A percentile compares a stretch with the other conserved stretches of the same genome.
phyloP scores from a whole-genome alignment of 2,888 invertebrate genomes.

The Ochropleura plecta region DNA sequence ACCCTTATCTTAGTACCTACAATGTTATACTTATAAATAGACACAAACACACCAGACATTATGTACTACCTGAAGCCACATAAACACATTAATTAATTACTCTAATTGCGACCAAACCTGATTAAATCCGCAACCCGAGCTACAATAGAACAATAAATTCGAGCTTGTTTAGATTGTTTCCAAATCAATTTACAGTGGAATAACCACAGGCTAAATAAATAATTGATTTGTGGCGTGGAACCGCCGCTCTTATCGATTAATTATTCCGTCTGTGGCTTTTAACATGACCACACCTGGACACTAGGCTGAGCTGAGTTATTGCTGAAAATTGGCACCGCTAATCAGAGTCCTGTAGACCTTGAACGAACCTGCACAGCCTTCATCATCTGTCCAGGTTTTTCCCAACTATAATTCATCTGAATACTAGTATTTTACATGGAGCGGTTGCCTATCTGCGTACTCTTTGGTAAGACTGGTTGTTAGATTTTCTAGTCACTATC shows the following conservation, averaged over 20 bases:
- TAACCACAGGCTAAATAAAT: constrained; percentile 65
- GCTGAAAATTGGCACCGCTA: neutral
- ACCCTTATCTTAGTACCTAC: neutral
- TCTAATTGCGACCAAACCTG: constrained; percentile 53
- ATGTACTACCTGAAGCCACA: constrained; percentile 33
- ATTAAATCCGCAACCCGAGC: constrained; percentile 51
- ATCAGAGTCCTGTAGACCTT: neutral
- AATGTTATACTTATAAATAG: neutral
- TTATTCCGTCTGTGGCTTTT: constrained; percentile 61
- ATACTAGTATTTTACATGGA: no score
- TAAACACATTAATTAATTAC: constrained; percentile 57
- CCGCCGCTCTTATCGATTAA: constrained; percentile 56
- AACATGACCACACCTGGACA: constrained; percentile 42
- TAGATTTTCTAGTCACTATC: no score
- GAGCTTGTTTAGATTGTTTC: constrained; percentile 61
- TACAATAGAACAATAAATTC: constrained; percentile 62
- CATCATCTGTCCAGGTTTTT: no score
- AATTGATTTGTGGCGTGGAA: constrained; percentile 63
- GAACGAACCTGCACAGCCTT: neutral
- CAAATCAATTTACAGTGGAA: constrained; percentile 60
- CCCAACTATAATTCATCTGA: no score
- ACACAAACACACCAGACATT: neutral
- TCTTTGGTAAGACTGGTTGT: no score
- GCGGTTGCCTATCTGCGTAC: no score
- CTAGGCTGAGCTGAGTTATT: constrained; percentile 17